Evolutionary conservation across 2,113 vertebrate genomes (phyloP).

Genomic region (Stigmatopora nigra): DNA sequence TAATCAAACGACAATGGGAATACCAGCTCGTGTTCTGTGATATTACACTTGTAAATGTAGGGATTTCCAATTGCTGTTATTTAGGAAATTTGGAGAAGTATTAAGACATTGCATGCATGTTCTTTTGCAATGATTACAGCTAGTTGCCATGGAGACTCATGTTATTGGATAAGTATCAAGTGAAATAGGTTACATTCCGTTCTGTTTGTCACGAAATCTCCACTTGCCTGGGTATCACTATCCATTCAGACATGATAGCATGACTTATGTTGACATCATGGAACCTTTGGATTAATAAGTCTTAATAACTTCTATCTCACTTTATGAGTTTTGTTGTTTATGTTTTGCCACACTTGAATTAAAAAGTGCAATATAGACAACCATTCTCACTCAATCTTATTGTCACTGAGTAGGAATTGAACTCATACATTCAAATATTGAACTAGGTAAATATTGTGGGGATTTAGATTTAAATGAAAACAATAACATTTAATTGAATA

Average conservation of each 20-base stretch:
- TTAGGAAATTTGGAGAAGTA: neutral
- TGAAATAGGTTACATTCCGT: slow-evolving; percentile 13
- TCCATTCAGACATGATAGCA: neutral
- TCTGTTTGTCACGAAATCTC: slow-evolving; percentile 23
- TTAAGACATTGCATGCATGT: slow-evolving; percentile 4
- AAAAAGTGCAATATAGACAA: no score
- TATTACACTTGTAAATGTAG: slow-evolving; percentile 26
- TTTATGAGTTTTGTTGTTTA: no score
- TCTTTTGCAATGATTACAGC: slow-evolving; percentile 10
- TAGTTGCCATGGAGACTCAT: slow-evolving; percentile 41
- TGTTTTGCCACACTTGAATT: no score
- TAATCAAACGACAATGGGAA: neutral
- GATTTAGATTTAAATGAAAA: no score
- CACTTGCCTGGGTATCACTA: slow-evolving; percentile 20
- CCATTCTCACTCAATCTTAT: no score
- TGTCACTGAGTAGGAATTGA: no score
- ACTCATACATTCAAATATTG: no score
- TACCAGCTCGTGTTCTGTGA: neutral
- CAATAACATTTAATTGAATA: no score
- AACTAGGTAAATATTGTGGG: no score
- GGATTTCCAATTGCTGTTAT: slow-evolving; percentile 45
- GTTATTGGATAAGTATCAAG: slow-evolving; percentile 2
- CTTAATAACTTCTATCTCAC: neutral
- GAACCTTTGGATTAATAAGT: slow-evolving; percentile 6
- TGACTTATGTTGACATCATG: slow-evolving; percentile 14